Evolutionary conservation across 2,888 invertebrate genomes (phyloP).

Genomic region (Trichogramma dendrolimi): DNA sequence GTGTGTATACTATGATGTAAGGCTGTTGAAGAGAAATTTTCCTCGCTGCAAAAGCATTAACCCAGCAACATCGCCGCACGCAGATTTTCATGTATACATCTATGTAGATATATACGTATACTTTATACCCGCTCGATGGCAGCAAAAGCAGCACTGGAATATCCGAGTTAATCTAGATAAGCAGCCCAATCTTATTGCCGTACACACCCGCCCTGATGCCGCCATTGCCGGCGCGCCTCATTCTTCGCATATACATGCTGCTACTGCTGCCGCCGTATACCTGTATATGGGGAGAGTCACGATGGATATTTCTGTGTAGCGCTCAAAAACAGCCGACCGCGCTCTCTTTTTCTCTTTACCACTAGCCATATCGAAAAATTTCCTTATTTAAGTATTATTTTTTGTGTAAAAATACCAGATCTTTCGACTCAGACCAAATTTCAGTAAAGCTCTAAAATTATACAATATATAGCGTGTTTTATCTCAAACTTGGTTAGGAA

Average conservation of each 20-base stretch:
- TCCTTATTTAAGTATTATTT: not conserved
- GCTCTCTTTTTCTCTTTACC: not conserved
- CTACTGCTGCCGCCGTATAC: not conserved
- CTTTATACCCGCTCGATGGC: not conserved
- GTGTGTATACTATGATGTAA: too few relatives aligned
- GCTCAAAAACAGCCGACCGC: not conserved
- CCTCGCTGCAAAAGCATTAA: too few relatives aligned
- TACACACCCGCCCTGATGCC: too few relatives aligned
- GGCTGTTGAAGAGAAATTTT: too few relatives aligned
- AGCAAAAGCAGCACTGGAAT: not conserved
- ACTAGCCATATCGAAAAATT: not conserved
- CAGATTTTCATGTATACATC: too few relatives aligned
- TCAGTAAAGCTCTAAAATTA: too few relatives aligned
- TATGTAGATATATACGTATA: not conserved
- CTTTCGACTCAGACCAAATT: not conserved
- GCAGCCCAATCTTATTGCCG: slow-evolving; percentile 16
- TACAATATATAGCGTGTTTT: too few relatives aligned
- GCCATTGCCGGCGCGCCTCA: not conserved
- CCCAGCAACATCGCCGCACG: too few relatives aligned
- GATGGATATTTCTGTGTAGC: not conserved
- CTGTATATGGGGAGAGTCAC: too few relatives aligned
- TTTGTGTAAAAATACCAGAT: not conserved
- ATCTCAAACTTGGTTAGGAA: too few relatives aligned
- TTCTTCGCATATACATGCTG: slow-evolving; percentile 2
- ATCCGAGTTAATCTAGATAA: slow-evolving; percentile 18